A percentile compares a stretch with the other conserved stretches of the same genome.
Conservation (phyloP, 2,113 vertebrate species). For the Pogonocichla stellata region DNA sequence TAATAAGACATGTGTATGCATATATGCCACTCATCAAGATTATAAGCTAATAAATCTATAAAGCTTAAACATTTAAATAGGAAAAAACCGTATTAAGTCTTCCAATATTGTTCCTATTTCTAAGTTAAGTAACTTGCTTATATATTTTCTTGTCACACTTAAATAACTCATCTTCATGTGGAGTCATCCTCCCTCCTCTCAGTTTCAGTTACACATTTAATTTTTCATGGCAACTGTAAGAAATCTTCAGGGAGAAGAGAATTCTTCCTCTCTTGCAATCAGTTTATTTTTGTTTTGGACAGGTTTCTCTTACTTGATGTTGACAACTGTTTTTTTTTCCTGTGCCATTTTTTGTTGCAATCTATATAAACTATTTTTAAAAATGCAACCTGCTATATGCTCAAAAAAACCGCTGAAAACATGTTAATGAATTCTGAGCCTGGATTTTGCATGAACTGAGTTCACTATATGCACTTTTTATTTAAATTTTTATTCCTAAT, state of each 20-base stretch:
- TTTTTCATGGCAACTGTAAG: not conserved
- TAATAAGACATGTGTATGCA: rapidly evolving
- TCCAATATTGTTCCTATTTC: not conserved
- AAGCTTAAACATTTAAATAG: not conserved
- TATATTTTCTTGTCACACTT: not conserved
- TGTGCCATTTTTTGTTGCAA: not conserved
- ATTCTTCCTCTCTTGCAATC: not conserved
- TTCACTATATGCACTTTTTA: not conserved
- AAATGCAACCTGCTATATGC: not conserved
- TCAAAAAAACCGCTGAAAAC: not conserved
- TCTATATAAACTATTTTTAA: not conserved
- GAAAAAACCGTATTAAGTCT: not conserved
- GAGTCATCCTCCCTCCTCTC: not conserved
- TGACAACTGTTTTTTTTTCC: not conserved
- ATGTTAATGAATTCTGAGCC: constrained; percentile 2
- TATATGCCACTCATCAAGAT: not conserved
- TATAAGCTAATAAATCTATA: not conserved
- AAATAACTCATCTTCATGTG: not conserved
- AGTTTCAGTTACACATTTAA: not conserved
- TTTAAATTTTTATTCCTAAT: constrained; percentile 5
- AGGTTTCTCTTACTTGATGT: not conserved
- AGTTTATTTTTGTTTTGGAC: not conserved
- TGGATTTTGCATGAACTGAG: constrained; percentile 5
- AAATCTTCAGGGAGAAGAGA: not conserved
- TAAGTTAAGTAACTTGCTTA: not conserved